phyloP scores from a whole-genome alignment of 1,140 invertebrate species.

The Apolygus lucorum region DNA sequence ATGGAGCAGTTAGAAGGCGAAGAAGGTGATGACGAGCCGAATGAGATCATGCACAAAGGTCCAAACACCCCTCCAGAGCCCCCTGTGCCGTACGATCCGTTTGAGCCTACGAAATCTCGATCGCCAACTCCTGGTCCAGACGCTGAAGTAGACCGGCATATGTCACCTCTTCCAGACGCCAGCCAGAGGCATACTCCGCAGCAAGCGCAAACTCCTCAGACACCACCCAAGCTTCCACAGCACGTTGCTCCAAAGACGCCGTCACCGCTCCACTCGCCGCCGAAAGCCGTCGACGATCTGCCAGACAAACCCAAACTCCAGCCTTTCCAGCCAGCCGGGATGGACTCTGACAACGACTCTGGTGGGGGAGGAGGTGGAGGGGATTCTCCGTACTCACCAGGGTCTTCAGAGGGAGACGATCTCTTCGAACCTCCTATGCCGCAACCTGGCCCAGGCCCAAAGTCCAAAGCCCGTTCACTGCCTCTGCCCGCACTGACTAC shows the following conservation, averaged over 20 bases:
- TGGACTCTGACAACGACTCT: slow-evolving; percentile 25
- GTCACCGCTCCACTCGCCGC: slow-evolving; percentile 17
- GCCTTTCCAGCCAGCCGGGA: slow-evolving; percentile 19
- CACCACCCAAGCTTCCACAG: slow-evolving; percentile 7
- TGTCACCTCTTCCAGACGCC: background rate
- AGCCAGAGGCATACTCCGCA: slow-evolving; percentile 4
- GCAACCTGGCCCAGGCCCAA: slow-evolving; percentile 30
- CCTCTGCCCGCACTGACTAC: slow-evolving; percentile 42
- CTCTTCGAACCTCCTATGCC: slow-evolving; percentile 69
- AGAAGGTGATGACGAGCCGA: slow-evolving; percentile 34
- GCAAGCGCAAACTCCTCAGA: background rate
- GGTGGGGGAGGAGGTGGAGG: slow-evolving; percentile 29
- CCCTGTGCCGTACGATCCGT: slow-evolving; percentile 69
- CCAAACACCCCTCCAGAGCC: slow-evolving; percentile 57
- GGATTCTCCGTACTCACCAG: slow-evolving; percentile 76
- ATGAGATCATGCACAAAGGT: slow-evolving; percentile 42
- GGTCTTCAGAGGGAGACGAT: slow-evolving; percentile 72
- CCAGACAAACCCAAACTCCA: slow-evolving; percentile 14
- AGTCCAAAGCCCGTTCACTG: slow-evolving; percentile 36
- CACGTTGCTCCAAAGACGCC: slow-evolving; percentile 20
- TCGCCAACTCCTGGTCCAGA: slow-evolving; percentile 43
- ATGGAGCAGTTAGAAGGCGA: slow-evolving; percentile 37
- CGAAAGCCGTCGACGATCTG: slow-evolving; percentile 14
- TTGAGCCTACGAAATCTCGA: slow-evolving; percentile 74
- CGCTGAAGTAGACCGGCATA: background rate